Evolutionary conservation across 2,888 invertebrate species (phyloP).

Genomic region (Thyatira batis): DNA sequence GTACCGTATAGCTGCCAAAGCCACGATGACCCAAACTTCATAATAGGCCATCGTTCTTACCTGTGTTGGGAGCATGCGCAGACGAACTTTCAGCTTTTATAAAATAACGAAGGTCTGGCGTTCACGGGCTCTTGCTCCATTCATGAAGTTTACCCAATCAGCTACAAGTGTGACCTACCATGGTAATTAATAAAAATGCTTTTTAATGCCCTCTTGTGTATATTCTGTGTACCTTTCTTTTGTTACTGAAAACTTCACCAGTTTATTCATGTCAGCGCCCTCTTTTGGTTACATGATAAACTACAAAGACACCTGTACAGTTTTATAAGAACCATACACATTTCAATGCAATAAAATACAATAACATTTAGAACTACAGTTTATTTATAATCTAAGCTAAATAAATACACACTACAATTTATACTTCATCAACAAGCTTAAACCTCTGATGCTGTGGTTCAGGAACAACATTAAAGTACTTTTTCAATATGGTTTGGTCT

Average conservation of each 20-base stretch:
- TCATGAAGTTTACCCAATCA: no score
- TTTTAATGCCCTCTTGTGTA: neutral
- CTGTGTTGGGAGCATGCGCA: no score
- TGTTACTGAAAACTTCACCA: neutral
- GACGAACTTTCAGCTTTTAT: no score
- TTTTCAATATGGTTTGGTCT: constrained; percentile 88
- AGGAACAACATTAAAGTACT: constrained; percentile 92
- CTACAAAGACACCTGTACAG: neutral
- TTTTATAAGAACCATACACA: neutral
- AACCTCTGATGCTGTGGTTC: constrained; percentile 90
- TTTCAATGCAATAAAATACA: neutral
- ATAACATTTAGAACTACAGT: neutral
- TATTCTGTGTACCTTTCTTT: neutral
- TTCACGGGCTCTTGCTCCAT: no score
- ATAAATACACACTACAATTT: constrained; percentile 30
- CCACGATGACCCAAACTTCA: no score
- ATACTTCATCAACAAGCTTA: constrained; percentile 88
- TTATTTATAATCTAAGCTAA: neutral
- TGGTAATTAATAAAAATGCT: no score
- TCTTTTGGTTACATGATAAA: neutral
- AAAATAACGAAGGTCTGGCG: no score
- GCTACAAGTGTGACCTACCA: no score
- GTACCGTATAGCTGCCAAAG: no score
- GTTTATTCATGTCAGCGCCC: neutral
- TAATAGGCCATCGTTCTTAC: no score